Conservation (phyloP, 2,888 invertebrate genomes). For the Galerucella calmariensis region DNA sequence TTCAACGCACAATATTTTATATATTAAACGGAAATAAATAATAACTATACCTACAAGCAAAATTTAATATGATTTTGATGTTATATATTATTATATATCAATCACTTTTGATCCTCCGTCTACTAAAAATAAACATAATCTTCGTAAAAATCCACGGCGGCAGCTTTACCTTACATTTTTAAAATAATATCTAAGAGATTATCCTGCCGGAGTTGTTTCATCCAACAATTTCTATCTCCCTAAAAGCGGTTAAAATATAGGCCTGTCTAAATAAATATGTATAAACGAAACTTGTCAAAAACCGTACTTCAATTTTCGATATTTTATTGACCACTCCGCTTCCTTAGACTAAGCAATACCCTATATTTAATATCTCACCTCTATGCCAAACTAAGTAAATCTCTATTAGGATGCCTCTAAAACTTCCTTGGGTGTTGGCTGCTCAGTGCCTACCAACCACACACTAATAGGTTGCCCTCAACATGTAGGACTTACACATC, state of each 20-base stretch:
- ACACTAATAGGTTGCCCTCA: too few relatives aligned
- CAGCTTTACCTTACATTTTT: slow-evolving; percentile 39
- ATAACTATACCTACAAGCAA: background rate
- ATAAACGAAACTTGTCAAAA: background rate
- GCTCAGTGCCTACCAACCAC: too few relatives aligned
- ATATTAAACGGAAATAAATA: background rate
- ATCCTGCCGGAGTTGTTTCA: slow-evolving; percentile 34
- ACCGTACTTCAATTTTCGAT: background rate
- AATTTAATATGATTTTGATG: slow-evolving; percentile 12
- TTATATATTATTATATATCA: slow-evolving; percentile 13
- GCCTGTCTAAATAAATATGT: background rate
- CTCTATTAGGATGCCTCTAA: too few relatives aligned
- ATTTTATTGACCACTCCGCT: too few relatives aligned
- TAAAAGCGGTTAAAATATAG: slow-evolving; percentile 32
- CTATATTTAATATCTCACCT: too few relatives aligned
- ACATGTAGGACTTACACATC: too few relatives aligned
- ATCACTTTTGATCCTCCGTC: slow-evolving; percentile 19
- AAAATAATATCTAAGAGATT: slow-evolving; percentile 43
- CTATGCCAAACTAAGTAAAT: too few relatives aligned
- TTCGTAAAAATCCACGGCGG: slow-evolving; percentile 31
- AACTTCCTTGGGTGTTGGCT: too few relatives aligned
- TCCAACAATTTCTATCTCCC: slow-evolving; percentile 42
- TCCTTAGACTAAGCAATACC: too few relatives aligned
- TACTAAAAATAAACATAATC: slow-evolving; percentile 30
- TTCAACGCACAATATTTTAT: background rate